Evolutionary conservation across 2,113 vertebrate genomes (phyloP).

Genomic region (Sula dactylatra): DNA sequence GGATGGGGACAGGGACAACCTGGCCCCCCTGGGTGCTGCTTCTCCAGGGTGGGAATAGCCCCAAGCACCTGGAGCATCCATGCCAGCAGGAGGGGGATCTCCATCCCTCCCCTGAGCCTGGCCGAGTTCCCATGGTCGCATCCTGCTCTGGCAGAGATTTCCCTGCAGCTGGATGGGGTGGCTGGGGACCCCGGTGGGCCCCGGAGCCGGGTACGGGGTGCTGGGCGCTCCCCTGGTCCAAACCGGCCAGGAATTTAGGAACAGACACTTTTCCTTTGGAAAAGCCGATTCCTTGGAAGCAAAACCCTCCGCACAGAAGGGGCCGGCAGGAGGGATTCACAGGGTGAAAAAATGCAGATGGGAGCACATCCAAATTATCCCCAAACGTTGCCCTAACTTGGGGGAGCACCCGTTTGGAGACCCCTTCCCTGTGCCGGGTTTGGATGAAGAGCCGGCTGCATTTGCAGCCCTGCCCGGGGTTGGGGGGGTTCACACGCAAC

Average conservation of each 20-base stretch:
- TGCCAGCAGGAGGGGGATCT: not conserved
- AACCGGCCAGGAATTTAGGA: rapidly evolving
- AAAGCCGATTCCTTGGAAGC: not conserved
- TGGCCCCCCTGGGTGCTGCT: no score
- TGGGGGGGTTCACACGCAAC: no score
- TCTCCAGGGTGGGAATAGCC: not conserved
- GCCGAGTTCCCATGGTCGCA: rapidly evolving
- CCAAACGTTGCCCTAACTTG: not conserved
- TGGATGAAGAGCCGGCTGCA: not conserved
- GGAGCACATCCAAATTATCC: not conserved
- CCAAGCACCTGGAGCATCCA: not conserved
- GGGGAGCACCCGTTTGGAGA: not conserved
- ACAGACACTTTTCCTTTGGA: not conserved
- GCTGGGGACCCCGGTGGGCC: not conserved
- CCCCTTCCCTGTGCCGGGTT: not conserved
- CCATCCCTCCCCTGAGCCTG: not conserved
- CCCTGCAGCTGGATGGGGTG: not conserved
- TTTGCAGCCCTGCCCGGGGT: not conserved
- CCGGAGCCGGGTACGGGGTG: rapidly evolving
- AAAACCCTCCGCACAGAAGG: not conserved
- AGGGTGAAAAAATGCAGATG: not conserved
- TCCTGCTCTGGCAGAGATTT: not conserved
- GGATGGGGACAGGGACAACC: not conserved
- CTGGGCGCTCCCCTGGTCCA: not conserved
- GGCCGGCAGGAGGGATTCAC: not conserved